These are phyloP conservation scores for Ophion obscuratus DNA, from an alignment of 2,888 invertebrate genomes.

Conservation along the genomic window DNA sequence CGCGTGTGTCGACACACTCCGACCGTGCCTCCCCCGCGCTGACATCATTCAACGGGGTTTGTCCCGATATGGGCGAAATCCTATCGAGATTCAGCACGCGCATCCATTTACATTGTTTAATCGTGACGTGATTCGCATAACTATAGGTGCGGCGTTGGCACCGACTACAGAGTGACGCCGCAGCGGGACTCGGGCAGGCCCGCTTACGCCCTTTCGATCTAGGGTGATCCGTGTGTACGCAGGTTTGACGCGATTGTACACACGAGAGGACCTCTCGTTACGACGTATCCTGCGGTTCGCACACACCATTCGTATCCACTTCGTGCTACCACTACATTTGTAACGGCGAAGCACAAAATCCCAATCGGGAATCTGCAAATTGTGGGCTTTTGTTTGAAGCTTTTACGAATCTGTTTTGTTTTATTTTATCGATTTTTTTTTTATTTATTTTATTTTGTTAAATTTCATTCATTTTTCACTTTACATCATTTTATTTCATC, in stretches of 20 bases:
- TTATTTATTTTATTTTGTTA: no score
- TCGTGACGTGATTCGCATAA: slow-evolving; percentile 57
- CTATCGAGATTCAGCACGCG: slow-evolving; percentile 67
- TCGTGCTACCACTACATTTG: slow-evolving; percentile 4
- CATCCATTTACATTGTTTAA: slow-evolving; percentile 69
- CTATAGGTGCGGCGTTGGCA: not conserved
- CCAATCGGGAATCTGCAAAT: not conserved
- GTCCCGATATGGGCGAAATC: slow-evolving; percentile 60
- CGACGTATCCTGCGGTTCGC: slow-evolving; percentile 34
- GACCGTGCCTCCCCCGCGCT: slow-evolving; percentile 35
- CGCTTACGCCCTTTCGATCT: slow-evolving; percentile 31
- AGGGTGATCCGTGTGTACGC: slow-evolving; percentile 1
- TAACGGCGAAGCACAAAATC: not conserved
- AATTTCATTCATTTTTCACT: no score
- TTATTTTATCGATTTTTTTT: no score
- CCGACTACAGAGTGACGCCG: not conserved
- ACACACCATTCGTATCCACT: slow-evolving; percentile 43
- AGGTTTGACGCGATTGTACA: slow-evolving; percentile 22
- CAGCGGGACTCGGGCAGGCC: not conserved
- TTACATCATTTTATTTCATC: no score
- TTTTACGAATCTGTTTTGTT: not conserved
- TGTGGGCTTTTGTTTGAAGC: not conserved
- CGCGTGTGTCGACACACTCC: slow-evolving; percentile 54
- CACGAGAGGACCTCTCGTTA: not conserved
- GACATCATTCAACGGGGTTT: slow-evolving; percentile 50